A percentile compares a stretch with the other conserved stretches of the same genome.
Conservation (phyloP, 2,113 vertebrate genomes). For the Sisor rabdophorus region DNA sequence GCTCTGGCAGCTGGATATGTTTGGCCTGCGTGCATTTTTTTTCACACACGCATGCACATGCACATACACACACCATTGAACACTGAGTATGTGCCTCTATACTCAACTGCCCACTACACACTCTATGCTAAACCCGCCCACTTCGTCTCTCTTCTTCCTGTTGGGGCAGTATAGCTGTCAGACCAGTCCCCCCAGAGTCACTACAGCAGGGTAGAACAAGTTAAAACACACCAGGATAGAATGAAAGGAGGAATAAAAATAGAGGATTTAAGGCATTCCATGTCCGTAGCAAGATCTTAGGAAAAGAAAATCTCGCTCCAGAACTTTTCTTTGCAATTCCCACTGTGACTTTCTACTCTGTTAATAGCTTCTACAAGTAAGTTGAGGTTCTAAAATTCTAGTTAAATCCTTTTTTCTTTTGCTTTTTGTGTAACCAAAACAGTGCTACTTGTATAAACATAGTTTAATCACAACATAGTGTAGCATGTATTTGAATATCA, state of each 20-base stretch:
- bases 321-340: not conserved
- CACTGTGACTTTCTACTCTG: not conserved
- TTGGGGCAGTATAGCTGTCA: constrained; percentile 39
- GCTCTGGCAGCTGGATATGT: constrained; percentile 63
- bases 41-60: not conserved
- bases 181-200: constrained; percentile 46
- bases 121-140: constrained; percentile 10
- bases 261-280: constrained; percentile 44
- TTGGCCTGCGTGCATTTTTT: constrained; percentile 47
- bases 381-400: not conserved
- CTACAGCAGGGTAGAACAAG: constrained; percentile 48
- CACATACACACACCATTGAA: not conserved
- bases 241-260: constrained; percentile 60
- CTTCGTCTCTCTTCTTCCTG: constrained; percentile 35
- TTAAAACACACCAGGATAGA: constrained; percentile 56
- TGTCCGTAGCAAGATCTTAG: constrained; percentile 54
- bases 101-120: constrained; percentile 16
- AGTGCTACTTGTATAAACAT: not conserved
- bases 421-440: not conserved
- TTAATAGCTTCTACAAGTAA: constrained; percentile 13
- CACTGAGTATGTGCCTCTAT: not conserved
- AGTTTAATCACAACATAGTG: not conserved
- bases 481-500: not conserved
- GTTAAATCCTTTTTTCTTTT: not conserved
- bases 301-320: too few species aligned